phyloP scores from a whole-genome alignment of 2,113 vertebrate genomes.

The Lipophrys pholis region DNA sequence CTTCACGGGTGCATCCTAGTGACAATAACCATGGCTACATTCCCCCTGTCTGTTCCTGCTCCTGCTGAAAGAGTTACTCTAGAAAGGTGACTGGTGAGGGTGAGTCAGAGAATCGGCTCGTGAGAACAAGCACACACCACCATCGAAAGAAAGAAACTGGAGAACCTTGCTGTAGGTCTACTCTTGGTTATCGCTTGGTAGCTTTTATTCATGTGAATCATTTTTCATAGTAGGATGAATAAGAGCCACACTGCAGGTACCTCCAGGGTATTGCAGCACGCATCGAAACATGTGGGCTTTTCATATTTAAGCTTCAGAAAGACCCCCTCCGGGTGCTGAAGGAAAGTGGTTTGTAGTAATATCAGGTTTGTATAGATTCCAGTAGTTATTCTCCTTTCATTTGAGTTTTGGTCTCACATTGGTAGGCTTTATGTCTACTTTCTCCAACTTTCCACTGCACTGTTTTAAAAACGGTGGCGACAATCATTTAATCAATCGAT shows the following conservation, averaged over 20 bases:
- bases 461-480: too few species aligned
- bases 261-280: background rate
- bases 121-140: conserved; percentile 1
- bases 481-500: too few species aligned
- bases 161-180: conserved; percentile 23
- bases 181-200: background rate
- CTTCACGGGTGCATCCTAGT: conserved; percentile 31
- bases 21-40: conserved; percentile 65
- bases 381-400: background rate
- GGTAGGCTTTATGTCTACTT: background rate
- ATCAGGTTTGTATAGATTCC: conserved; percentile 17
- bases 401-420: background rate
- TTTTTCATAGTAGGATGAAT: background rate
- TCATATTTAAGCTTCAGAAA: conserved; percentile 27
- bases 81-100: conserved; percentile 36
- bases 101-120: conserved; percentile 62
- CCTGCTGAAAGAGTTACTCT: conserved; percentile 42
- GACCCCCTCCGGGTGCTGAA: conserved; percentile 17
- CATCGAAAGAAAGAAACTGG: conserved; percentile 40
- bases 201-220: conserved; percentile 1
- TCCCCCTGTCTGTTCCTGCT: conserved; percentile 54
- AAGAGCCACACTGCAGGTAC: background rate
- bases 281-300: conserved; percentile 24
- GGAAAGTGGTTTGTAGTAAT: conserved; percentile 39
- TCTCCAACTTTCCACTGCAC: too few species aligned